These are phyloP conservation scores for Steatocranus sp. DNA, from an alignment of 2,797 vertebrate species.

Conservation along the genomic window DNA sequence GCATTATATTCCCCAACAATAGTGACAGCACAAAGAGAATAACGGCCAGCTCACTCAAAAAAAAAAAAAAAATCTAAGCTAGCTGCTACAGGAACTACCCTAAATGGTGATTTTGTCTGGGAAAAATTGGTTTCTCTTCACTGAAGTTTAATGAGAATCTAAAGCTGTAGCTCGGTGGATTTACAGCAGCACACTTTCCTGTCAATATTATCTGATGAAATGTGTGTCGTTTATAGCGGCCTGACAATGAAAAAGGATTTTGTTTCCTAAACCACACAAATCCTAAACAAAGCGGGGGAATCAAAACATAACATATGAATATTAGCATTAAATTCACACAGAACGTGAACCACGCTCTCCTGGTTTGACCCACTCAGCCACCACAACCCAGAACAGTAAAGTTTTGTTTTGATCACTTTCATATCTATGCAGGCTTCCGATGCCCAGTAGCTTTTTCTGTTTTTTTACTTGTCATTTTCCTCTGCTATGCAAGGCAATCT, in stretches of 20 bases:
- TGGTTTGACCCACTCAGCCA: background rate
- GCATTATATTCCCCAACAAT: background rate
- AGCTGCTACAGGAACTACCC: background rate
- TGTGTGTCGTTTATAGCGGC: background rate
- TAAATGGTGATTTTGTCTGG: background rate
- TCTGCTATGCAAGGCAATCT: background rate
- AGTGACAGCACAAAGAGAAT: background rate
- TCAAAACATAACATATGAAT: background rate
- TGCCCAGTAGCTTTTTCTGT: background rate
- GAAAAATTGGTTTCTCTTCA: background rate
- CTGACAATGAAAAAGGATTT: background rate
- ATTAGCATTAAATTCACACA: background rate
- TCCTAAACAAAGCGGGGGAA: background rate
- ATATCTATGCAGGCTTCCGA: background rate
- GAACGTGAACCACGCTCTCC: background rate
- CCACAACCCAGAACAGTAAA: background rate
- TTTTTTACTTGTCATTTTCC: background rate
- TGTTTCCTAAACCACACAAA: background rate
- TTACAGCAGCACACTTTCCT: background rate
- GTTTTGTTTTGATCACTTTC: background rate
- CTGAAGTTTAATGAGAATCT: background rate
- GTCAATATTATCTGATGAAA: background rate
- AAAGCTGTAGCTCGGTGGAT: background rate
- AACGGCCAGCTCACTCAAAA: background rate
- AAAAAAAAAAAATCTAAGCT: background rate